phyloP scores from a whole-genome alignment of 1,140 invertebrate genomes.

The Atta colombica region DNA sequence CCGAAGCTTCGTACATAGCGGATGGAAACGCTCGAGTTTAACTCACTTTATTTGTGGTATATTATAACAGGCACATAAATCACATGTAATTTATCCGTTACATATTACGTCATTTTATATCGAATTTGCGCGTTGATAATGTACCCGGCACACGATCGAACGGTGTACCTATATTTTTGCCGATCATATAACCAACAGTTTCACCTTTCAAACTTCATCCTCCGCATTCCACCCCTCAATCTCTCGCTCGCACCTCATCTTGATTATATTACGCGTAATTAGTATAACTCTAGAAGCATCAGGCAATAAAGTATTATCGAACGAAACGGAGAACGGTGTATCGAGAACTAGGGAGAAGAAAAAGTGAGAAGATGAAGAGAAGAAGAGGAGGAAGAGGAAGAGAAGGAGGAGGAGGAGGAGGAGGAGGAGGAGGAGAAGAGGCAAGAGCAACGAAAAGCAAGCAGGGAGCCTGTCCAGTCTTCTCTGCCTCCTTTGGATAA shows the following conservation, averaged over 20 bases:
- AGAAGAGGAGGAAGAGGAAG: background rate
- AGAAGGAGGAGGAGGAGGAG: too few species aligned
- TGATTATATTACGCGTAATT: conserved; percentile 63
- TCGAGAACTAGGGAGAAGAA: background rate
- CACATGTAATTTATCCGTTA: conserved; percentile 45
- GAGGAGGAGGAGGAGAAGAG: background rate
- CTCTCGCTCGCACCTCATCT: conserved; percentile 46
- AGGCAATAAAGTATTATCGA: conserved; percentile 64
- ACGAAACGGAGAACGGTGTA: background rate
- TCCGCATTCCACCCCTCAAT: background rate
- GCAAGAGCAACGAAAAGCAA: conserved; percentile 32
- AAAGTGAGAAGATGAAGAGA: background rate
- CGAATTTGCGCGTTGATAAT: conserved; percentile 50
- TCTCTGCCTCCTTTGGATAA: conserved; percentile 81
- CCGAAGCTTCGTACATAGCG: background rate
- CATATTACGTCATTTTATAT: conserved; percentile 54
- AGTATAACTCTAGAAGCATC: conserved; percentile 51
- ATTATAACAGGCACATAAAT: conserved; percentile 53
- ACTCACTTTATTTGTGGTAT: conserved; percentile 50
- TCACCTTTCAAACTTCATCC: conserved; percentile 55
- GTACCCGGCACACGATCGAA: conserved; percentile 28
- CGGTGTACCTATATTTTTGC: conserved; percentile 48
- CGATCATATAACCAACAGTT: conserved; percentile 53
- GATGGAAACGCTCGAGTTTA: conserved; percentile 43
- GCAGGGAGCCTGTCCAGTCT: conserved; percentile 56